These are phyloP conservation scores for Gonioctena quinquepunctata DNA, from an alignment of 1,140 invertebrate species.

Conservation along the genomic window DNA sequence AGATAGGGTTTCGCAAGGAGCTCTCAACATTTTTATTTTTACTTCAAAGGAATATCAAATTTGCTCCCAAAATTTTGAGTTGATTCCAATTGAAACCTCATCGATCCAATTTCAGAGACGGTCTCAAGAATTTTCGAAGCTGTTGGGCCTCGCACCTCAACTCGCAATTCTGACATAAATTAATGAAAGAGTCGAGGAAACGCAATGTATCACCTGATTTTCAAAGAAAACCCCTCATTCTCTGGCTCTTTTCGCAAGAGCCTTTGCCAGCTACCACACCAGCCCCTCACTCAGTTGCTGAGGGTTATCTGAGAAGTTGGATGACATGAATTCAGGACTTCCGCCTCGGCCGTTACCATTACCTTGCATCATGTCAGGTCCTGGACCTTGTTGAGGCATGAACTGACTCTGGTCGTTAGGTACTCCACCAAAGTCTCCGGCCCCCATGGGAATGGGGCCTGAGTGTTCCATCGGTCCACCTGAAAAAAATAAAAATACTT, in stretches of 20 bases:
- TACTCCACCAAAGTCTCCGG: conserved; percentile 63
- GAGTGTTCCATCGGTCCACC: conserved; percentile 69
- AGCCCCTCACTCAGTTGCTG: conserved; percentile 74
- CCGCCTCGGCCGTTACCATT: conserved; percentile 58
- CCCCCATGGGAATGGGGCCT: conserved; percentile 67
- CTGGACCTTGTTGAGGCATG: conserved; percentile 64
- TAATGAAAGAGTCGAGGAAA: too few relatives aligned
- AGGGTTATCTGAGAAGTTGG: conserved; percentile 68
- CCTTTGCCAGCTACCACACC: conserved; percentile 67
- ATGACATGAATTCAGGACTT: conserved; percentile 60
- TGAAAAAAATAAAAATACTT: conserved; percentile 49
- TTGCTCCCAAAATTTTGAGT: too few relatives aligned
- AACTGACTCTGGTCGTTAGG: conserved; percentile 66
- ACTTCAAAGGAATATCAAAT: too few relatives aligned
- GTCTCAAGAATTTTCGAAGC: too few relatives aligned
- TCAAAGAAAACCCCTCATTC: conserved; percentile 40
- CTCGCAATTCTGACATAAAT: too few relatives aligned
- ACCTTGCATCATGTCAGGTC: conserved; percentile 57
- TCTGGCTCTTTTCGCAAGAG: conserved; percentile 54
- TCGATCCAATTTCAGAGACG: too few relatives aligned
- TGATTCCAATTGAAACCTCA: too few relatives aligned
- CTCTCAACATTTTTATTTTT: too few relatives aligned
- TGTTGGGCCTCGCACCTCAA: too few relatives aligned
- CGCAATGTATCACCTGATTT: too few relatives aligned
- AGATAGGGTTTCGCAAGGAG: too few relatives aligned